Percentiles rank a stretch among this genome's conserved stretches.
Conservation (phyloP, 2,888 invertebrate species). For the Nomada hirtipes region DNA sequence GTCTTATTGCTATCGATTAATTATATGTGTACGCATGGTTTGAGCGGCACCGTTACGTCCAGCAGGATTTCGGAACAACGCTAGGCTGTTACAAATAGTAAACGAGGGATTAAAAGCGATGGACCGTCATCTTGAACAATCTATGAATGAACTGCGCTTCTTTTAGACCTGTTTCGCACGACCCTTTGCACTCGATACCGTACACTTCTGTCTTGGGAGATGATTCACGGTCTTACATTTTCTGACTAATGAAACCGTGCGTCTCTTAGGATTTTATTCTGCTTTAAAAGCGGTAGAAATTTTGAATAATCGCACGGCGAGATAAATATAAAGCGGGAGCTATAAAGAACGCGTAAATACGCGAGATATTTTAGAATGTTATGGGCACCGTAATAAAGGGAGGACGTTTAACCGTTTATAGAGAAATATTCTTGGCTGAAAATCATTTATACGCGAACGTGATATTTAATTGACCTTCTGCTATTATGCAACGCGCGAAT, state of each 20-base stretch:
- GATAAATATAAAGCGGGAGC: too few relatives aligned
- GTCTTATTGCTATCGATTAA: slow-evolving; percentile 58
- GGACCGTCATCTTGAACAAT: slow-evolving; percentile 44
- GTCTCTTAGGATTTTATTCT: slow-evolving; percentile 49
- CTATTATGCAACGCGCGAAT: too few relatives aligned
- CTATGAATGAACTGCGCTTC: slow-evolving; percentile 64
- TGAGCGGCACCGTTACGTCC: slow-evolving; percentile 50
- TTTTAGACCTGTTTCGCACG: slow-evolving; percentile 70
- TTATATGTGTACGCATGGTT: slow-evolving; percentile 41
- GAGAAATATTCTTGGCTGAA: too few relatives aligned
- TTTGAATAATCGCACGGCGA: slow-evolving; percentile 24
- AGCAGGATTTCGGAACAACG: slow-evolving; percentile 53
- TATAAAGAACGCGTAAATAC: too few relatives aligned
- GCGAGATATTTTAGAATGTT: too few relatives aligned
- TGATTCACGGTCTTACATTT: slow-evolving; percentile 65
- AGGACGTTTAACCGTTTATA: too few relatives aligned
- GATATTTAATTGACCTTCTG: too few relatives aligned
- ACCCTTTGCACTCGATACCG: slow-evolving; percentile 73
- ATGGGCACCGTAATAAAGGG: too few relatives aligned
- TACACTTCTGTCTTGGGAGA: slow-evolving; percentile 61
- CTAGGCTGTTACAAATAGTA: slow-evolving; percentile 11
- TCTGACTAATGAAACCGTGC: slow-evolving; percentile 65
- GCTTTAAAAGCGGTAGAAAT: slow-evolving; percentile 21
- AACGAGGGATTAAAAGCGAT: slow-evolving; percentile 39
- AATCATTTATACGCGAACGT: too few relatives aligned